A percentile compares a stretch with the other conserved stretches of the same genome.
phyloP scores from a whole-genome alignment of 1,140 invertebrate genomes.

The Paraescarpia echinospica region DNA sequence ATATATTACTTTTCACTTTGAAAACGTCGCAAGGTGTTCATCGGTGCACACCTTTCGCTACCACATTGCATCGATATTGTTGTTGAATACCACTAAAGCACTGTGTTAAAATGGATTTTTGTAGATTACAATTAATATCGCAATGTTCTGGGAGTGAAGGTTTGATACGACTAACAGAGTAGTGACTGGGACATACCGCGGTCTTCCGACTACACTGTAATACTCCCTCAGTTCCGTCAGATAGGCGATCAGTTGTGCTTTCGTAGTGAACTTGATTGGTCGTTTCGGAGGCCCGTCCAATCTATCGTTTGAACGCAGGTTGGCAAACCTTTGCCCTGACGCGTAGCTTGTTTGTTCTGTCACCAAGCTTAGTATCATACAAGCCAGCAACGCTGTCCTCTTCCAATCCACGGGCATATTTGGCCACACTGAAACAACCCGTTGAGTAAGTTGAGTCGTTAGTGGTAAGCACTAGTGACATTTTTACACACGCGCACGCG shows the following conservation, averaged over 20 bases:
- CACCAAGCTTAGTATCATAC: not conserved
- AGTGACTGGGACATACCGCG: conserved; percentile 8
- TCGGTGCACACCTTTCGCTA: no score
- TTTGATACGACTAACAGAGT: not conserved
- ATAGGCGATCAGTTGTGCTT: conserved; percentile 19
- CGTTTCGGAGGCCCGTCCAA: conserved; percentile 11
- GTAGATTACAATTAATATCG: not conserved
- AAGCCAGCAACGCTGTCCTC: not conserved
- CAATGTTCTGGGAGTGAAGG: not conserved
- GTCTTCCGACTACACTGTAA: conserved; percentile 20
- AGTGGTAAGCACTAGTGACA: no score
- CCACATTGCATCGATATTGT: no score
- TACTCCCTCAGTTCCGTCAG: conserved; percentile 18
- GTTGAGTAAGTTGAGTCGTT: not conserved
- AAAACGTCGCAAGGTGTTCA: no score
- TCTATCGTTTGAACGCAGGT: conserved; percentile 1
- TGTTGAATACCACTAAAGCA: not conserved
- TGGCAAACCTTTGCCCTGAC: not conserved
- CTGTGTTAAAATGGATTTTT: no score
- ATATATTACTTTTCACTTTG: no score
- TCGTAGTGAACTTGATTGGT: conserved; percentile 16
- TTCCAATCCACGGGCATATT: not conserved
- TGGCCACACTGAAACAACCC: not conserved
- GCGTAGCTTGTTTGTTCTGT: not conserved
- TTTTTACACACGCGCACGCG: no score